phyloP scores from a whole-genome alignment of 2,113 vertebrate species.

The Craseonycteris thonglongyai region DNA sequence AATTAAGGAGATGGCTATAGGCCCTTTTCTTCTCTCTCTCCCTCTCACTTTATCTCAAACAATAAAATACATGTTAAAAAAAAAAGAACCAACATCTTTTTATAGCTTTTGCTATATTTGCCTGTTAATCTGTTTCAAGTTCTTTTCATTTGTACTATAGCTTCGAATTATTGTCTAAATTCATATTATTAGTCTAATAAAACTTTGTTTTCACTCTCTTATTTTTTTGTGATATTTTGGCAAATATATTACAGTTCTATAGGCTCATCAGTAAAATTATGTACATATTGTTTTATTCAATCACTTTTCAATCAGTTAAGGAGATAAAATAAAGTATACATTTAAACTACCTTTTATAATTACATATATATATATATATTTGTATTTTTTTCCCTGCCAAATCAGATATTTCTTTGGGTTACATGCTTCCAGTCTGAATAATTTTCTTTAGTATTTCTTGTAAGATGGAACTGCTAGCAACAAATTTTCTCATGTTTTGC shows the following conservation, averaged over 20 bases:
- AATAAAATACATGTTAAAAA: too few relatives aligned
- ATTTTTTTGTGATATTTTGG: not conserved
- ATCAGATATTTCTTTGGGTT: not conserved
- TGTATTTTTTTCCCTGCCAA: not conserved
- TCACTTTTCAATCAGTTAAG: not conserved
- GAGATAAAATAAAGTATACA: not conserved
- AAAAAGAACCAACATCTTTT: not conserved
- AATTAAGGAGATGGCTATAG: too few relatives aligned
- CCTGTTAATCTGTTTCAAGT: not conserved
- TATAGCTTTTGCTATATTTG: not conserved
- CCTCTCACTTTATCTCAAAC: too few relatives aligned
- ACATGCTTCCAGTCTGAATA: not conserved
- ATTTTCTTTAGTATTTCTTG: not conserved
- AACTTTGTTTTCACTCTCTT: not conserved
- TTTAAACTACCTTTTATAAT: not conserved
- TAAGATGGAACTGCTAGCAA: not conserved
- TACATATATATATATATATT: too few relatives aligned
- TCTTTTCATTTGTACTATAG: not conserved
- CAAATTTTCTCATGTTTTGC: not conserved
- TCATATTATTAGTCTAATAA: not conserved
- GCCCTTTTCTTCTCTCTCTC: too few relatives aligned
- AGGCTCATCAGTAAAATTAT: too few relatives aligned
- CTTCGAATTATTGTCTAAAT: not conserved
- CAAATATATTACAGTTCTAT: not conserved
- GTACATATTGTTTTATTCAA: not conserved